Evolutionary conservation across 2,888 invertebrate species (phyloP).

Genomic region (Idaea biselata): DNA sequence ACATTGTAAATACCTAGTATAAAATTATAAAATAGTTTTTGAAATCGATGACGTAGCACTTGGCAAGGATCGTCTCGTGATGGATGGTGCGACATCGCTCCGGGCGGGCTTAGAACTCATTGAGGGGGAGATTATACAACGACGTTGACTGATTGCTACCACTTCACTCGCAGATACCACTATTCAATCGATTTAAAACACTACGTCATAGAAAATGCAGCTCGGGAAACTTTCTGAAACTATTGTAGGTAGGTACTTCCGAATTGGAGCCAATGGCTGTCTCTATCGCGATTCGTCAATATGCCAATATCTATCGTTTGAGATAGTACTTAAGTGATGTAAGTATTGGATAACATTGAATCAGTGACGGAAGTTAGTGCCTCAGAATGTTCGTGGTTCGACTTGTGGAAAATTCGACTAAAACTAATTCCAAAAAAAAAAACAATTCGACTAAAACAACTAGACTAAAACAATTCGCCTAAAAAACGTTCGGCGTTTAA

Average conservation of each 20-base stretch:
- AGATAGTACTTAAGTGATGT: too few relatives aligned
- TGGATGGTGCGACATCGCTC: slow-evolving; percentile 70
- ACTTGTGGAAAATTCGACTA: too few relatives aligned
- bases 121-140: slow-evolving; percentile 72
- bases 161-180: slow-evolving; percentile 65
- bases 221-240: background rate
- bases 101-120: slow-evolving; percentile 68
- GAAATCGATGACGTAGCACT: slow-evolving; percentile 50
- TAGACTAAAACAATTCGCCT: too few relatives aligned
- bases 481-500: too few relatives aligned
- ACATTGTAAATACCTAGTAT: background rate
- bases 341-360: too few relatives aligned
- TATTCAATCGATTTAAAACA: slow-evolving; percentile 73
- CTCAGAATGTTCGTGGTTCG: too few relatives aligned
- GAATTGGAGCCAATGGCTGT: background rate
- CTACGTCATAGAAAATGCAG: background rate
- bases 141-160: slow-evolving; percentile 75
- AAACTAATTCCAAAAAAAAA: too few relatives aligned
- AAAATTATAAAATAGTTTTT: slow-evolving; percentile 7
- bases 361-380: too few relatives aligned
- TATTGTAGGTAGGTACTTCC: background rate
- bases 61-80: slow-evolving; percentile 50
- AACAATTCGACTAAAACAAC: too few relatives aligned
- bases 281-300: too few relatives aligned
- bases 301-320: too few relatives aligned